Evolutionary conservation across 2,888 invertebrate species (phyloP), one percentile per base, ranked within the genome.

Genomic region (Pristionchus entomophagus): DNA sequence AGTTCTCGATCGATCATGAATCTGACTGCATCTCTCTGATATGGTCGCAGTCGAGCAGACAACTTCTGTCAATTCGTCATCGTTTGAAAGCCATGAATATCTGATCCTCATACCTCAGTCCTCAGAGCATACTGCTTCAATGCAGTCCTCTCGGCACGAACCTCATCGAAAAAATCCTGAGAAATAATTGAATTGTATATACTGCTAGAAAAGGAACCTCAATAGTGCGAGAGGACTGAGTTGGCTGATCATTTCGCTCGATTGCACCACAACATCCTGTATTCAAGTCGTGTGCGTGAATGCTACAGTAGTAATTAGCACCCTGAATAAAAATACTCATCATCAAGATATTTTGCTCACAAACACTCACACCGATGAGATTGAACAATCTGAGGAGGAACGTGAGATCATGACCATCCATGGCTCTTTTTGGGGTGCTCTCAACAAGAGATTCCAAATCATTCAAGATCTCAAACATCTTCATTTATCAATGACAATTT

Each of bases 1-100:
- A 80, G 62, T 87, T 94, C 94, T 77, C 92, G 91, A 22, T 91
- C 62, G 19, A 94, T 89, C 94, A 94, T 94, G 94, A 94, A 94
- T 45, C 88, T 86, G 5, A 94, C 94, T n/a, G 94, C 94, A 26
- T 93, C 89, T 82, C 91, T 91, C 89, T 94, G 94, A 87, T 94
- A 94, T 5, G 91, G 93, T 49, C 94, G 90, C 59, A 94, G 90
- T 19, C 84, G 82, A 17, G 94, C 94, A 35, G 91, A 91, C 84
- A 94, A 88, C 38, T 26, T 45, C 82, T 82, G 41, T 1, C 2
- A 82, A 26, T 38, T 22, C 17, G 1, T 19, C 62, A 62, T 14
- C 4, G 32, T n/a, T 10, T 65, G 2, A 38, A 35, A n/a, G n/a
- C n/a, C 22, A 35, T 22, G 14, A 17, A 35, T 65, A 19, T 4